Conservation (phyloP, 2,797 vertebrate genomes). For the Macropus fuliginosus region DNA sequence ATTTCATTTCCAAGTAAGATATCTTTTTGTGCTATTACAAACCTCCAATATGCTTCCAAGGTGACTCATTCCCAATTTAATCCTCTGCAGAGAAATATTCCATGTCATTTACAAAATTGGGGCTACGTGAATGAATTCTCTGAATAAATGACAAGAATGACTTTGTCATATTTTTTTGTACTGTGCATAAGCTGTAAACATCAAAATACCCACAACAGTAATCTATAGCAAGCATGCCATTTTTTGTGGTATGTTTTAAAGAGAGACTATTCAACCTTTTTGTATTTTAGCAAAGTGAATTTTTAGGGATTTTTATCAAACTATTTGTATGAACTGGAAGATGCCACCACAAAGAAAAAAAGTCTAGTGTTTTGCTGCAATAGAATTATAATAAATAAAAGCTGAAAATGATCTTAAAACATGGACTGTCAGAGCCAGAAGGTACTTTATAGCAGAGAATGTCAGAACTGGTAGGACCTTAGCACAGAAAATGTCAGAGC, state of each 20-base stretch:
- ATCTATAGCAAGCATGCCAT: background rate
- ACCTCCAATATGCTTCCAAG: background rate
- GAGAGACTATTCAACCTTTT: background rate
- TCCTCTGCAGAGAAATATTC: background rate
- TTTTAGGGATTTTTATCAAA: background rate
- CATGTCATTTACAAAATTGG: background rate
- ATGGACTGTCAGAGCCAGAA: background rate
- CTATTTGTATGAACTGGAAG: background rate
- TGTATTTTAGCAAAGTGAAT: slow-evolving; percentile 49
- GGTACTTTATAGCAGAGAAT: background rate
- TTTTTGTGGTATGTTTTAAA: background rate
- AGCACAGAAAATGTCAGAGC: background rate
- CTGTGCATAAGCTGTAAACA: background rate
- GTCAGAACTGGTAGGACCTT: background rate
- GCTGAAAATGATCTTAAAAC: background rate
- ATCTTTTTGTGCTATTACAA: background rate
- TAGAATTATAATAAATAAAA: background rate
- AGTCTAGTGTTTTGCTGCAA: background rate
- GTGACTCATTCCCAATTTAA: background rate
- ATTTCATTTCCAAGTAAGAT: background rate
- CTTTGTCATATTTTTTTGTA: background rate
- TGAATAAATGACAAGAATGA: background rate
- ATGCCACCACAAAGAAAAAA: slow-evolving; percentile 35
- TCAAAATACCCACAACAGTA: background rate
- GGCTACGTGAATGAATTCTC: background rate